Evolutionary conservation across 1,140 invertebrate species (phyloP), one percentile per base, ranked within the genome.

Genomic region (Drosophila bifasciata): DNA sequence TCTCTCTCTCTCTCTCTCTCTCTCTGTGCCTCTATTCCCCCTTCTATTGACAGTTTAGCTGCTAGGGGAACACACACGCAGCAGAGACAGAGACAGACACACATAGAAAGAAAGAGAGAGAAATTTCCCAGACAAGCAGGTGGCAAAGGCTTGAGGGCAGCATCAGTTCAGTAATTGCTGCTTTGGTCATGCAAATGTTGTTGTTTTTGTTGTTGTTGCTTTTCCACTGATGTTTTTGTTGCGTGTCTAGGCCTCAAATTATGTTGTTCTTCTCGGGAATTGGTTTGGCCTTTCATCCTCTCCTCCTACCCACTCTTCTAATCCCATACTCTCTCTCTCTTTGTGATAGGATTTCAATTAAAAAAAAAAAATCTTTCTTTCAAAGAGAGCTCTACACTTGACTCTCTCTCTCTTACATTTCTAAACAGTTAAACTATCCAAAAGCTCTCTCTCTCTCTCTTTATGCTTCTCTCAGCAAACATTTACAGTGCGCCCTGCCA

Each of bases 81-180:
- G 81, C 36, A 21, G 11, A 13, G 48, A 45, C 58, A 41, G 41
- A 40, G 46, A 36, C 17, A 53, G 50, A 48, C 23, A 69, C 5
- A 13, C 28, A 51, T 13, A 21, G 25, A 23, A 40, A 68, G 46
- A 66, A 48, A 61, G 28, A 66, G 49, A 51, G 70, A 79, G 79
- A 36, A 36, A 79, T 79, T 76, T 80, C 63, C 79, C 79, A 84
- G 80, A 86, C 81, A 81, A 85, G 81, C 81, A 85, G 81, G 81
- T 85, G 81, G 81, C 81, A 86, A 85, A 72, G 71, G 67, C 67
- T 73, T 70, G 59, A 43, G 67, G 81, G 75, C 63, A 61, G 41
- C 58, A 58, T 49, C 51, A 56, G 57, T 60, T 53, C 81, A 55
- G 81, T 85, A 85, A 85, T 85, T 85, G 81, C 81, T 74, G 77